Percentiles rank a stretch among this genome's conserved stretches.
Conservation (phyloP, 2,888 invertebrate species). For the Tinea trinotella region DNA sequence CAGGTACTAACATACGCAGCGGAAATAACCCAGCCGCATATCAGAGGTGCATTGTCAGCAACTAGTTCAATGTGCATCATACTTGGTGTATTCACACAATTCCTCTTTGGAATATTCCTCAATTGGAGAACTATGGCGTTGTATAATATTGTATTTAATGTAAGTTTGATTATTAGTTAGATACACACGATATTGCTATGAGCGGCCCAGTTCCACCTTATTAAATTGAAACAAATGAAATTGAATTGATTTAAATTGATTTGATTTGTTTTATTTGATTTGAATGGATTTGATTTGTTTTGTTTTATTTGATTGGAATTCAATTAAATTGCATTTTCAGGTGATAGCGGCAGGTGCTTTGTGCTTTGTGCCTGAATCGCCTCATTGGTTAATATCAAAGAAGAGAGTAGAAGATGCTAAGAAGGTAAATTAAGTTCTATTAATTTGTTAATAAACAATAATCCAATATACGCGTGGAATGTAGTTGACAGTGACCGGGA, state of each 20-base stretch:
- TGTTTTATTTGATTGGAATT: neutral
- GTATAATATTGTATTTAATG: conserved; percentile 76
- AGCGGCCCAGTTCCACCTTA: too few species aligned
- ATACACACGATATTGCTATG: too few species aligned
- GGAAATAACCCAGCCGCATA: conserved; percentile 85
- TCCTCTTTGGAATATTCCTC: conserved; percentile 79
- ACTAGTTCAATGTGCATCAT: conserved; percentile 84
- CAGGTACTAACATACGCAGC: conserved; percentile 87
- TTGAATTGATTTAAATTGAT: too few species aligned
- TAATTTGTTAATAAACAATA: too few species aligned
- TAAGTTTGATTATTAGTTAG: conserved; percentile 35
- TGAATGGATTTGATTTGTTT: conserved; percentile 1
- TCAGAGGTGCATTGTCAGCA: conserved; percentile 81
- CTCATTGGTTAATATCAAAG: conserved; percentile 83
- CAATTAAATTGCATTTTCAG: conserved; percentile 29
- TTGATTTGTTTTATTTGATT: too few species aligned
- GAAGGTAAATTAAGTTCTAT: too few species aligned
- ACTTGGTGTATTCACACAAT: conserved; percentile 82
- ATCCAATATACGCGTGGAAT: too few species aligned
- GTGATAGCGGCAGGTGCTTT: conserved; percentile 75
- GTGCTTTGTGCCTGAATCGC: conserved; percentile 85
- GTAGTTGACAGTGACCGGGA: too few species aligned
- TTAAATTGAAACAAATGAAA: too few species aligned
- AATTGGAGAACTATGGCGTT: conserved; percentile 81
- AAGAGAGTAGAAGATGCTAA: conserved; percentile 77